Percentiles rank a stretch among this genome's conserved stretches.
phyloP scores from a whole-genome alignment of 2,888 invertebrate species.

The Heterodera filipjevi region DNA sequence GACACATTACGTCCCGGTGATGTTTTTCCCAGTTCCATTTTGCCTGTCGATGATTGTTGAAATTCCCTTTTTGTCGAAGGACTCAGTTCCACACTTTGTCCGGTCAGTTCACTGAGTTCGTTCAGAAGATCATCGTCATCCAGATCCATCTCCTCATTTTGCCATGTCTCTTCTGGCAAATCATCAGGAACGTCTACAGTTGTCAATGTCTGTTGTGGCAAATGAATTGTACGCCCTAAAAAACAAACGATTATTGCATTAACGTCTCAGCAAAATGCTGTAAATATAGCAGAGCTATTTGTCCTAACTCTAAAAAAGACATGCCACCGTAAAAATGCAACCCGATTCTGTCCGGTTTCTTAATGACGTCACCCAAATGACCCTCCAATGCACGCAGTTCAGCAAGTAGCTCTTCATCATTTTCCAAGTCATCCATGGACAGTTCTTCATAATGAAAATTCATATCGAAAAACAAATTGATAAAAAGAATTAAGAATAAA shows the following conservation, averaged over 20 bases:
- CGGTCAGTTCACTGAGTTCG: not conserved
- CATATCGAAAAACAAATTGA: not conserved
- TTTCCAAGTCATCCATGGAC: constrained; percentile 25
- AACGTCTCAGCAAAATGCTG: too few species aligned
- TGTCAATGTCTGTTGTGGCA: not conserved
- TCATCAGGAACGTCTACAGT: not conserved
- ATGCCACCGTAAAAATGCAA: not conserved
- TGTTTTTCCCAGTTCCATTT: not conserved
- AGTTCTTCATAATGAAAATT: constrained; percentile 16
- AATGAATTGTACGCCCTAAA: not conserved
- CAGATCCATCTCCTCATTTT: not conserved
- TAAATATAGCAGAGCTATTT: too few species aligned
- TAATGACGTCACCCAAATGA: not conserved
- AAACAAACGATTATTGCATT: too few species aligned
- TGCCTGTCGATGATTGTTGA: not conserved
- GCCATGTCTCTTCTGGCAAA: not conserved
- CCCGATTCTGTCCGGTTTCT: not conserved
- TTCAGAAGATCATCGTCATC: not conserved
- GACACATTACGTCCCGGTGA: not conserved
- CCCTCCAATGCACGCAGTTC: constrained; percentile 23
- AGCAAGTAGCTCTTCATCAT: constrained; percentile 27
- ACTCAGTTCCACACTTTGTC: not conserved
- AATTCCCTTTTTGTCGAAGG: not conserved
- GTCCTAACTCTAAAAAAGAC: not conserved
- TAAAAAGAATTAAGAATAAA: too few species aligned